Conservation (phyloP, 2,888 invertebrate genomes). For the Cantharis flavilabris region DNA sequence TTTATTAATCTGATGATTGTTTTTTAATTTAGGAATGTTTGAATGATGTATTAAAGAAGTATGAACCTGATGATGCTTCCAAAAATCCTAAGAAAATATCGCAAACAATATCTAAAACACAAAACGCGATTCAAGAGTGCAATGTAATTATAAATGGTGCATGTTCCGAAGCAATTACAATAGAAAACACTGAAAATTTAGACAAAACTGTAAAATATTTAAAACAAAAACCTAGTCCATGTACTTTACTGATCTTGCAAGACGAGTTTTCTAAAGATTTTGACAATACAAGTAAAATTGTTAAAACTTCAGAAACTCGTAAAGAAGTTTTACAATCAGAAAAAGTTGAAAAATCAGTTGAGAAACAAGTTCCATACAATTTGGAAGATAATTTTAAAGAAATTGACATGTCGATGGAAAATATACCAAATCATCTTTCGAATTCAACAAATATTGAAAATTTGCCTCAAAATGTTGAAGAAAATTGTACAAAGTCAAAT, state of each 20-base stretch:
- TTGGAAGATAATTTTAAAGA: constrained; percentile 19
- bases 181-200: constrained; percentile 13
- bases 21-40: neutral
- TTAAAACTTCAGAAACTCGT: neutral
- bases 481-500: neutral
- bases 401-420: constrained; percentile 17
- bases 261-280: constrained; percentile 15
- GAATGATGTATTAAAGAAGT: constrained; percentile 22
- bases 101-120: constrained; percentile 17
- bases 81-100: neutral
- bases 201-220: neutral
- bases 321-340: neutral
- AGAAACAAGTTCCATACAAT: neutral
- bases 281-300: neutral
- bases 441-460: neutral
- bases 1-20: neutral
- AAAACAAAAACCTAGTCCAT: neutral
- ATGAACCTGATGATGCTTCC: neutral
- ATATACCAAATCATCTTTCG: constrained; percentile 2
- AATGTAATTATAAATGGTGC: constrained; percentile 26
- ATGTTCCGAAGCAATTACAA: constrained; percentile 10
- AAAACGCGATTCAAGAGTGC: constrained; percentile 29
- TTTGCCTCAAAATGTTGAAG: constrained; percentile 21
- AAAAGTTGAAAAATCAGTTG: neutral
- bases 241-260: constrained; percentile 2